Evolutionary conservation across 2,113 vertebrate species (phyloP).

Genomic region (Xerus inauris): DNA sequence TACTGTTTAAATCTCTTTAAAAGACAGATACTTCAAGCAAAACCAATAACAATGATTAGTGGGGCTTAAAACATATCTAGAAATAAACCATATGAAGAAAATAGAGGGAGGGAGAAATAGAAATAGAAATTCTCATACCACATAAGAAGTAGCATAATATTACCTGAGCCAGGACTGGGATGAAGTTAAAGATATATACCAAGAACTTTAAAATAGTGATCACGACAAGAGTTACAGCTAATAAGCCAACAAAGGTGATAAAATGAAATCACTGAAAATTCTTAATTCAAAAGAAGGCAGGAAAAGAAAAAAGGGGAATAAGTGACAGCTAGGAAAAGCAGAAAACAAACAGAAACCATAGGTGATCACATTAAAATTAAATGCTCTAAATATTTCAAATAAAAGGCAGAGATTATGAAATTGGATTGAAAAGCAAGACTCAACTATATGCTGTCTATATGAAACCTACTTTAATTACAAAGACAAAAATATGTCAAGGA

Average conservation of each 20-base stretch:
- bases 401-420: slow-evolving; percentile 24
- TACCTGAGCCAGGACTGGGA: not conserved
- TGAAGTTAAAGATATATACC: not conserved
- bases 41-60: not conserved
- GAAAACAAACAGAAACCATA: slow-evolving; percentile 30
- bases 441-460: not conserved
- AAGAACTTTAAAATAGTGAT: not conserved
- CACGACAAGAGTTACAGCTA: not conserved
- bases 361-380: slow-evolving; percentile 27
- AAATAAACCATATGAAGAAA: not conserved
- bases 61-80: not conserved
- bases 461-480: not conserved
- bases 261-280: not conserved
- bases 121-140: not conserved
- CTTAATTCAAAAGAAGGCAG: not conserved
- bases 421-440: slow-evolving; percentile 12
- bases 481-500: not conserved
- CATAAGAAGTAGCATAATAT: too few species aligned
- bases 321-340: not conserved
- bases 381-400: slow-evolving; percentile 39
- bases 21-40: not conserved
- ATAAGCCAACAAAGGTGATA: not conserved
- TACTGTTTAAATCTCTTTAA: not conserved
- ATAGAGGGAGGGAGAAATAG: not conserved
- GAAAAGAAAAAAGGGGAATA: not conserved